Percentiles rank a stretch among this genome's conserved stretches.
phyloP scores from a whole-genome alignment of 2,113 vertebrate species.

The Ailurus styani region DNA sequence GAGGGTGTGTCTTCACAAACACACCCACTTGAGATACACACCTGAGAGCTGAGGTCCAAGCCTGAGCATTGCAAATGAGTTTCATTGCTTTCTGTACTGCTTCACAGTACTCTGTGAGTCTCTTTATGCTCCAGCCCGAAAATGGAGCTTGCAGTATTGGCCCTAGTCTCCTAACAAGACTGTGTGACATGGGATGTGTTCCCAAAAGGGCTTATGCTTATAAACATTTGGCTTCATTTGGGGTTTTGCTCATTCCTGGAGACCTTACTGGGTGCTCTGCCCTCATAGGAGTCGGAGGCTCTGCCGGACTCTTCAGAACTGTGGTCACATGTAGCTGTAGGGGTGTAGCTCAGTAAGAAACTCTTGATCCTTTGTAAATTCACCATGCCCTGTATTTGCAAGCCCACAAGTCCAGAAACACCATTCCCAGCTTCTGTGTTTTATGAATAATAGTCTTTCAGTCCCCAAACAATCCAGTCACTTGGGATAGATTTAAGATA shows the following conservation, averaged over 20 bases:
- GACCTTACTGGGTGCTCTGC: neutral
- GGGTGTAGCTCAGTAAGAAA: neutral
- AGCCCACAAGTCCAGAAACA: neutral
- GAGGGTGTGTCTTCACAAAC: neutral
- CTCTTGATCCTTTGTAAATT: neutral
- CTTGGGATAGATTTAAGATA: neutral
- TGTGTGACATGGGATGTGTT: neutral
- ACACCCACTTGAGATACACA: neutral
- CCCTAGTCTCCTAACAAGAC: neutral
- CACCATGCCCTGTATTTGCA: neutral
- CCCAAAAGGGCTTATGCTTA: neutral
- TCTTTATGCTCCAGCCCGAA: neutral
- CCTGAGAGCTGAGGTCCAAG: neutral
- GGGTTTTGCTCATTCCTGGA: neutral
- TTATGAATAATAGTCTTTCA: neutral
- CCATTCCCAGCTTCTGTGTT: neutral
- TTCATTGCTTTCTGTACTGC: neutral
- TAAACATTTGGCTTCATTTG: neutral
- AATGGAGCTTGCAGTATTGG: neutral
- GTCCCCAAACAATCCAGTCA: neutral
- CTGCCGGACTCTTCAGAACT: neutral
- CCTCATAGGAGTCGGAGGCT: neutral
- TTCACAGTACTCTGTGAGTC: neutral
- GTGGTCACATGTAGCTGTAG: neutral
- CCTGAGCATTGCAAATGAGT: neutral